phyloP scores from a whole-genome alignment of 1,140 invertebrate species.

The Ladona fulva region DNA sequence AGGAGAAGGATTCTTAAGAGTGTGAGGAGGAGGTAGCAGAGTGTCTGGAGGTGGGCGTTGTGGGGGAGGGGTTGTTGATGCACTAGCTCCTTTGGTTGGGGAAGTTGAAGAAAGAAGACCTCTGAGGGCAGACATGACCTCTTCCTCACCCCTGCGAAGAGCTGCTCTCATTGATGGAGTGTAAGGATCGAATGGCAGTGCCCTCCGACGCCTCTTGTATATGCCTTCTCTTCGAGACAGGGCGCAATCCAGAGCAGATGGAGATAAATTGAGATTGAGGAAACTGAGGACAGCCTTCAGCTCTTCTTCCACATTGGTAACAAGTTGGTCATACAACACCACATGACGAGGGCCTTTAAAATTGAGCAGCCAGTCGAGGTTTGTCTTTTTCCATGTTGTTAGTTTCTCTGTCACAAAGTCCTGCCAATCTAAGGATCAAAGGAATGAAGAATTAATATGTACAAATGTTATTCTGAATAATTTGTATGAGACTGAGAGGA shows the following conservation, averaged over 20 bases:
- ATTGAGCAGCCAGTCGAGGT: slow-evolving; percentile 56
- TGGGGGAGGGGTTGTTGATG: neutral
- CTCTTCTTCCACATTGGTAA: slow-evolving; percentile 48
- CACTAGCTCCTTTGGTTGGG: neutral
- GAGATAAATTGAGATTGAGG: slow-evolving; percentile 42
- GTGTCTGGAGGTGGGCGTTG: too few species aligned
- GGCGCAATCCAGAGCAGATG: slow-evolving; percentile 38
- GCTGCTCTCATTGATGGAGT: slow-evolving; percentile 46
- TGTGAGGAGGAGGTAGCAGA: too few species aligned
- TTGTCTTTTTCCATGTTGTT: slow-evolving; percentile 54
- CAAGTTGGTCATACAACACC: slow-evolving; percentile 60
- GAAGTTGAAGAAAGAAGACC: neutral
- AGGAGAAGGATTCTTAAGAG: too few species aligned
- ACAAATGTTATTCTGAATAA: too few species aligned
- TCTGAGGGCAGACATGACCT: slow-evolving; percentile 11
- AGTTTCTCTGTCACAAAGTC: slow-evolving; percentile 58
- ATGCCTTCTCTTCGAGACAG: slow-evolving; percentile 56
- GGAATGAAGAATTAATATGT: slow-evolving; percentile 17
- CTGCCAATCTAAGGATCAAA: slow-evolving; percentile 51
- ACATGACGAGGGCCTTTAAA: slow-evolving; percentile 59
- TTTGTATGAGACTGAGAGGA: too few species aligned
- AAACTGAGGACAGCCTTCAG: slow-evolving; percentile 51
- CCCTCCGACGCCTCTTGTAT: slow-evolving; percentile 53
- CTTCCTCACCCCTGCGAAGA: slow-evolving; percentile 23
- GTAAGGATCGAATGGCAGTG: slow-evolving; percentile 57